These are phyloP conservation scores for Liasis olivaceus DNA, from an alignment of 2,797 vertebrate genomes.

Conservation along the genomic window DNA sequence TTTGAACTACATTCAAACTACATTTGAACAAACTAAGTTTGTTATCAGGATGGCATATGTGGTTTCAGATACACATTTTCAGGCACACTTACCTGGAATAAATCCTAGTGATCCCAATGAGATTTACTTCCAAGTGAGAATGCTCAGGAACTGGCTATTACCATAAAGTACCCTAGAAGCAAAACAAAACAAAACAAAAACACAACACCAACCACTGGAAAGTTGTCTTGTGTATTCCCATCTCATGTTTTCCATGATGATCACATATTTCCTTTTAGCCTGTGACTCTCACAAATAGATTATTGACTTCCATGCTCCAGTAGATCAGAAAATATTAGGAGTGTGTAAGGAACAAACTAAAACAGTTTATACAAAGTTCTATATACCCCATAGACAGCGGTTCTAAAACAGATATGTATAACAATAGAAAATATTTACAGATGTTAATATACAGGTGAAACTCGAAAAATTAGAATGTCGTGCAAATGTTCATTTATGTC, in stretches of 20 bases:
- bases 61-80: background rate
- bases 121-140: background rate
- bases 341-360: background rate
- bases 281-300: background rate
- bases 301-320: background rate
- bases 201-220: background rate
- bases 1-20: no score
- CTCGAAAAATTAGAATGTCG: no score
- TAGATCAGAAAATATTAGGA: background rate
- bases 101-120: background rate
- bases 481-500: no score
- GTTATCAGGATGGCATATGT: background rate
- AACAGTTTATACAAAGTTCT: background rate
- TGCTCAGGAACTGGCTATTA: background rate
- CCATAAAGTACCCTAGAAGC: background rate
- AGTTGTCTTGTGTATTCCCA: background rate
- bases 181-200: background rate
- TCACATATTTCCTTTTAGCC: background rate
- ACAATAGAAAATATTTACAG: background rate
- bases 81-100: background rate
- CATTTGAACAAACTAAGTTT: no score
- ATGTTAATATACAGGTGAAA: background rate
- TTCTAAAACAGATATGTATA: background rate
- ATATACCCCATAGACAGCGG: background rate
- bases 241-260: background rate